phyloP scores from a whole-genome alignment of 2,888 invertebrate genomes.

The Tetranychus truncatus region DNA sequence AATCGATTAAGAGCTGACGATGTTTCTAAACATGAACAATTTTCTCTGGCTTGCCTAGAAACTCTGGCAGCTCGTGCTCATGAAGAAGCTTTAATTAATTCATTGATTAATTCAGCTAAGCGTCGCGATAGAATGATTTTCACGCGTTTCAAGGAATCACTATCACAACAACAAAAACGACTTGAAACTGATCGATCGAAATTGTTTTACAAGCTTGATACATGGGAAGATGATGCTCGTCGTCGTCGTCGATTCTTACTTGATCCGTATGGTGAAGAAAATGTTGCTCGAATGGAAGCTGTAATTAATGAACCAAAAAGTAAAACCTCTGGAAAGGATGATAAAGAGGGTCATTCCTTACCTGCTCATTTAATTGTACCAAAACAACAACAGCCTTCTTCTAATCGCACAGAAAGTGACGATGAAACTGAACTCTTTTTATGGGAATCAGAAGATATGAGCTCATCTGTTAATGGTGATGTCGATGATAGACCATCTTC shows the following conservation, averaged over 20 bases:
- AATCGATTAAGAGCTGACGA: constrained; percentile 98
- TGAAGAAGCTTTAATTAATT: constrained; percentile 22
- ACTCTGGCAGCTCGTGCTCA: constrained; percentile 18
- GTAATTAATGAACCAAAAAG: constrained; percentile 2
- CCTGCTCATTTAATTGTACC: not conserved
- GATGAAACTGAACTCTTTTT: constrained; percentile 19
- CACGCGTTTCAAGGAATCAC: constrained; percentile 20
- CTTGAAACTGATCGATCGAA: not conserved
- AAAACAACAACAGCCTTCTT: constrained; percentile 11
- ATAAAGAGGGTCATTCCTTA: not conserved
- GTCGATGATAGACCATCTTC: not conserved
- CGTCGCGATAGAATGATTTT: constrained; percentile 22
- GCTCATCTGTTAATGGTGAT: constrained; percentile 1
- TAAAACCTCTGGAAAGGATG: not conserved
- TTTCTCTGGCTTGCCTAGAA: constrained; percentile 28
- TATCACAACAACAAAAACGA: constrained; percentile 15
- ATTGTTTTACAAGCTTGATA: constrained; percentile 45
- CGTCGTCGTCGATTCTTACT: constrained; percentile 83
- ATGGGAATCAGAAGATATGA: constrained; percentile 21
- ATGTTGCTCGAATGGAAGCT: not conserved
- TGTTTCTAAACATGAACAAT: constrained; percentile 89
- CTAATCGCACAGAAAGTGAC: constrained; percentile 11
- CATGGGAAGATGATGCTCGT: constrained; percentile 98
- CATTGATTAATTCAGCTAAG: constrained; percentile 21
- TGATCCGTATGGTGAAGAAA: constrained; percentile 55